phyloP scores from a whole-genome alignment of 2,888 invertebrate genomes.

The Leucozona laternaria region DNA sequence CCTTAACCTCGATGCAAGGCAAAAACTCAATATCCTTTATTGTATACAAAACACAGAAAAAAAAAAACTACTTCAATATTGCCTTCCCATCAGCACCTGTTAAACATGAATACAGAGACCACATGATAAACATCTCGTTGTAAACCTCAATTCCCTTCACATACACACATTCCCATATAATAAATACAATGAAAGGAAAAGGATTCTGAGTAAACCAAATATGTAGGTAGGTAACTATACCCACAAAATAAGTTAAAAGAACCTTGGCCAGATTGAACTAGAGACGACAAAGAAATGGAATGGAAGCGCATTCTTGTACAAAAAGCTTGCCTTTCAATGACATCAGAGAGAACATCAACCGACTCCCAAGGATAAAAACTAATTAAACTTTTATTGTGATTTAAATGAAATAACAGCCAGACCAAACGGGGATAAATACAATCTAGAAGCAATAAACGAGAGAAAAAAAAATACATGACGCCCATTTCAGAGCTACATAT shows the following conservation, averaged over 20 bases:
- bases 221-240: too few relatives aligned
- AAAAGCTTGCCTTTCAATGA: conserved; percentile 37
- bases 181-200: background rate
- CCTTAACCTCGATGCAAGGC: background rate
- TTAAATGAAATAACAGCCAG: conserved; percentile 73
- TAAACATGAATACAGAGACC: conserved; percentile 50
- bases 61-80: conserved; percentile 11
- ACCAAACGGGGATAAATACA: conserved; percentile 57
- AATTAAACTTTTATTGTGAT: conserved; percentile 75
- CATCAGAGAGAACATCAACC: conserved; percentile 34
- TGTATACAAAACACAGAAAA: background rate
- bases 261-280: conserved; percentile 17
- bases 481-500: conserved; percentile 19
- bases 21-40: conserved; percentile 14
- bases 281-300: conserved; percentile 39
- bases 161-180: background rate
- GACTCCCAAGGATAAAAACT: conserved; percentile 70
- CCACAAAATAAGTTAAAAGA: background rate
- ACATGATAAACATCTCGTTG: conserved; percentile 50
- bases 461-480: conserved; percentile 36
- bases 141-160: conserved; percentile 47
- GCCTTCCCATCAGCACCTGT: conserved; percentile 50
- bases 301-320: conserved; percentile 9
- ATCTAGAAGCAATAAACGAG: conserved; percentile 31
- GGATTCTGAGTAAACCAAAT: background rate